Evolutionary conservation across 2,888 invertebrate genomes (phyloP).

Genomic region (Microdon myrmicae): DNA sequence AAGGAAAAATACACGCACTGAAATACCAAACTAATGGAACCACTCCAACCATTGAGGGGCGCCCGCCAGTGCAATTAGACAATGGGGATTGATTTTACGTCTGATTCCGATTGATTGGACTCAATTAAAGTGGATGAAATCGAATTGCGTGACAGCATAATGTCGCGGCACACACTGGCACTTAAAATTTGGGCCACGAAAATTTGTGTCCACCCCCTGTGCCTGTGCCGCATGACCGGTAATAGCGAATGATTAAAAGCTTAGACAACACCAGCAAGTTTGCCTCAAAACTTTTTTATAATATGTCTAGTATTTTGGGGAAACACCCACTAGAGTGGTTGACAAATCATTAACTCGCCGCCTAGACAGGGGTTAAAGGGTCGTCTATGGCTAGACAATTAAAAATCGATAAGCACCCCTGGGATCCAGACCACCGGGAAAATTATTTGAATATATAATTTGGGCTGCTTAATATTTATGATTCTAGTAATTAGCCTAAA

Average conservation of each 20-base stretch:
- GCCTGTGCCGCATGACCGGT: no score
- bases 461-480: constrained; percentile 41
- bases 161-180: constrained; percentile 9
- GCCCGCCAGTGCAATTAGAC: constrained; percentile 40
- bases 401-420: constrained; percentile 41
- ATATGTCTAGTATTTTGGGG: constrained; percentile 6
- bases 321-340: no score
- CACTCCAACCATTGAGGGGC: no score
- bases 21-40: no score
- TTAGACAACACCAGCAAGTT: no score
- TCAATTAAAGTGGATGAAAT: constrained; percentile 47
- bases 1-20: no score
- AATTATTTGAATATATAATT: constrained; percentile 48
- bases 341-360: no score
- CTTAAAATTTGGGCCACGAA: constrained; percentile 1
- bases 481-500: constrained; percentile 48
- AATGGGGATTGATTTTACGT: constrained; percentile 46
- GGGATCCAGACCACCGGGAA: no score
- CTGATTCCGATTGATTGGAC: constrained; percentile 50
- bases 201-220: not conserved
- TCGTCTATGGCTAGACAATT: constrained; percentile 15
- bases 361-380: no score
- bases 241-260: no score
- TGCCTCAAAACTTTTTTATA: not conserved
- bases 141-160: constrained; percentile 48